Base-by-base conservation (phyloP, 1,140 invertebrate species). In the Magallana ariakensis region DNA sequence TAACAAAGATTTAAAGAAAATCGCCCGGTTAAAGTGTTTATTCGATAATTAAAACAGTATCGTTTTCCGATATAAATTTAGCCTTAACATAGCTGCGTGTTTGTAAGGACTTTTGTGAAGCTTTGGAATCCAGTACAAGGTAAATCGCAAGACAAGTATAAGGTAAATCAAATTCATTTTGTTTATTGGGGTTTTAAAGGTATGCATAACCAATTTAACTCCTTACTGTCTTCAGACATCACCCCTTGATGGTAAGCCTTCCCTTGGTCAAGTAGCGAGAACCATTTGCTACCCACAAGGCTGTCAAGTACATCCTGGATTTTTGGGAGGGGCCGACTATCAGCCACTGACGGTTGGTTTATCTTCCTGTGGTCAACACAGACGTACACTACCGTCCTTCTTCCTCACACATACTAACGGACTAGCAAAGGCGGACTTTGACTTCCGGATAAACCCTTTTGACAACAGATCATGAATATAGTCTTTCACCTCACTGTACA, bases 161-260 rank as follows among this genome's bases (percentile, higher is more conserved):
- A n/a, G n/a, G n/a, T n/a, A n/a, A n/a, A n/a, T n/a, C n/a, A n/a
- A n/a, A n/a, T n/a, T n/a, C n/a, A n/a, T n/a, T n/a, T n/a, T n/a
- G n/a, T n/a, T n/a, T n/a, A n/a, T n/a, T n/a, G n/a, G n/a, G n/a
- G n/a, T n/a, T n/a, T n/a, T n/a, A n/a, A n/a, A n/a, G n/a, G n/a
- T n/a, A n/a, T n/a, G n/a, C n/a, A n/a, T n/a, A n/a, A n/a, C n/a
- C n/a, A n/a, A n/a, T n/a, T n/a, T n/a, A 81, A 88, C 55, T 82
- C 33, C 56, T 58, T 87, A 62, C 56, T 86, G 26, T 88, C 57
- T 22, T 81, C 53, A 0, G 16, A 26, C 46, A 91, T 60, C 15
- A 89, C 87, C 9, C 88, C 88, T 83, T 91, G 90, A 57, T 89
- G 87, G 80, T 92, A 91, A 1, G 88, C 91, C 33, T 87, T 88